Base-by-base conservation (phyloP, 2,888 invertebrate species). In the Hypena proboscidalis region DNA sequence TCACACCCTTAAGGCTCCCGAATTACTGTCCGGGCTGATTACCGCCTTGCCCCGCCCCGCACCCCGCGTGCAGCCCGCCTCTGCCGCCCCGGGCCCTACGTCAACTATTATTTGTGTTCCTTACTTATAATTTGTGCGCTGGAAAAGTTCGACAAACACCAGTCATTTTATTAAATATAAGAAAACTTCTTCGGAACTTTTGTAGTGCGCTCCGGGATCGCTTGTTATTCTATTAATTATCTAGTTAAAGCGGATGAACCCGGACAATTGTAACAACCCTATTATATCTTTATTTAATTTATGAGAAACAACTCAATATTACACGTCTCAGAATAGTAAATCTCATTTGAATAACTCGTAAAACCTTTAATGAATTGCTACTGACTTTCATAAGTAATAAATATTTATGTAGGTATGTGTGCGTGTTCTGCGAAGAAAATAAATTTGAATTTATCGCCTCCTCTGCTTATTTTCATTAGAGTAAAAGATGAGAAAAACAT, bases 21-120 rank as follows among this genome's bases (percentile, higher is more conserved):
- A 90, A 90, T 90, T 89, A 88, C 87, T 85, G 86, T 85, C 85
- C 83, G 82, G 83, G 82, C 82, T 89, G 87, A 90, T 90, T 88
- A 89, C 85, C 78, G 72, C 76, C 71, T 62, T 70, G 35, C 67
- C 60, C 73, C 74, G 29, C 70, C 73, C 62, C 70, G 51, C 61
- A 39, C 61, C 50, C 39, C 48, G 51, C 54, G 32, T 66, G 56
- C 65, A 47, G 15, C 59, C 67, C 58, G 64, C 67, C 62, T 55
- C 62, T 63, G 40, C 69, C 59, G 75, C 77, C 80, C 70, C 70
- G 51, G 63, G 79, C 80, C 83, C 80, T 77, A 77, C 81, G 86
- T 85, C 86, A 86, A 85, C 87, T 86, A 84, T 80, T 88, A 85
- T 90, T 90, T 89, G 86, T 87, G 84, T 89, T 89, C 79, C 80